These are phyloP conservation scores for Athripsodes cinereus DNA, from an alignment of 2,888 invertebrate genomes.

Conservation along the genomic window DNA sequence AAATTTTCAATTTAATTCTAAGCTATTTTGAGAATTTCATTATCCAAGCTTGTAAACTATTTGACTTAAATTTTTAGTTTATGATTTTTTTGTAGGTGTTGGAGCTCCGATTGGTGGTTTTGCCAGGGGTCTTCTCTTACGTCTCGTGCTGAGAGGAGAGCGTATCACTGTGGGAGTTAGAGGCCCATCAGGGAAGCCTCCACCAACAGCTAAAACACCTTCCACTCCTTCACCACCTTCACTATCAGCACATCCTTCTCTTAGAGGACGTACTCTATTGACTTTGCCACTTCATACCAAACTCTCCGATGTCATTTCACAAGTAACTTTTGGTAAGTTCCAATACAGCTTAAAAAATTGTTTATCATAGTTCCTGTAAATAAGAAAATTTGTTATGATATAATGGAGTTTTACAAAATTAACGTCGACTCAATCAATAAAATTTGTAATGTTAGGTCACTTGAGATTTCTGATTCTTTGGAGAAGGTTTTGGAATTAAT, in stretches of 20 bases:
- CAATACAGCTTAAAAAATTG: not conserved
- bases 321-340: conserved; percentile 38
- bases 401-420: too few relatives aligned
- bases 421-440: too few relatives aligned
- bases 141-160: conserved; percentile 81
- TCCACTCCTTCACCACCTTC: conserved; percentile 29
- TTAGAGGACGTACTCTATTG: conserved; percentile 63
- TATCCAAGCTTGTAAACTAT: too few relatives aligned
- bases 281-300: conserved; percentile 71
- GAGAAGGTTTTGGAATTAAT: too few relatives aligned
- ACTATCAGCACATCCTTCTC: conserved; percentile 33
- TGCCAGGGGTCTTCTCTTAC: conserved; percentile 77
- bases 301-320: conserved; percentile 65
- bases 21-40: too few relatives aligned
- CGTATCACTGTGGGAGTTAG: conserved; percentile 52
- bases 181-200: conserved; percentile 33
- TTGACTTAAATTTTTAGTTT: conserved; percentile 4
- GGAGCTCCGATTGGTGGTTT: conserved; percentile 73
- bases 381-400: conserved; percentile 1
- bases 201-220: conserved; percentile 26
- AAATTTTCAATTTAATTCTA: too few relatives aligned
- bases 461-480: too few relatives aligned
- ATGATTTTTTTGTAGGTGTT: conserved; percentile 28
- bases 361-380: not conserved
- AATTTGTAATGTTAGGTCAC: not conserved